Conservation (phyloP, 2,113 vertebrate genomes). For the Oncorhynchus gorbuscha region DNA sequence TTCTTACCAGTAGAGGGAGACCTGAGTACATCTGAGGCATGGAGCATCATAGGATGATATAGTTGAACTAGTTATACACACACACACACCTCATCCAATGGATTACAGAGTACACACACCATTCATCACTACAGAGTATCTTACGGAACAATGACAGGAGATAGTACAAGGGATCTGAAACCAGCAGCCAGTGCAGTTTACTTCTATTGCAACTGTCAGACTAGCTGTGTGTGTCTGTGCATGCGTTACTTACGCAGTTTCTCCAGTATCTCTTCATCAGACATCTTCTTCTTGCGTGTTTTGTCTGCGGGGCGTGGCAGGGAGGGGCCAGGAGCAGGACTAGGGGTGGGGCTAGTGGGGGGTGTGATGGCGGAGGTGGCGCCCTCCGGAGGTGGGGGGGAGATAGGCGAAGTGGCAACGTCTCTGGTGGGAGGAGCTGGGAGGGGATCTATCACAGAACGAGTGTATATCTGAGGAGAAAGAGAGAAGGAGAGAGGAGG, state of each 20-base stretch:
- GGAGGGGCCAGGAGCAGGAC: conserved; percentile 67
- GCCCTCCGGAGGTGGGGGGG: conserved; percentile 71
- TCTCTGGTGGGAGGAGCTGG: conserved; percentile 85
- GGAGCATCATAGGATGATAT: conserved; percentile 30
- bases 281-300: conserved; percentile 97
- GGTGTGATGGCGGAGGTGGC: conserved; percentile 45
- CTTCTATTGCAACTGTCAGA: not conserved
- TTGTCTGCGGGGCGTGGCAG: conserved; percentile 82
- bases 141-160: too few relatives aligned
- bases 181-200: not conserved
- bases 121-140: not conserved
- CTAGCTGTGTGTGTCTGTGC: not conserved
- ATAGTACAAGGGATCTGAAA: not conserved
- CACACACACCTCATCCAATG: not conserved
- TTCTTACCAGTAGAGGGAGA: conserved; percentile 77
- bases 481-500: not conserved
- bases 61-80: not conserved
- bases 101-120: not conserved
- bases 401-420: conserved; percentile 86
- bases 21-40: conserved; percentile 73
- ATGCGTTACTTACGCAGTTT: conserved; percentile 84
- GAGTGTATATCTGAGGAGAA: conserved; percentile 86
- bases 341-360: conserved; percentile 49
- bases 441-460: conserved; percentile 91
- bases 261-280: conserved; percentile 96